A percentile compares a stretch with the other conserved stretches of the same genome.
phyloP scores from a whole-genome alignment of 2,888 invertebrate species.

The Conchocele bisecta region DNA sequence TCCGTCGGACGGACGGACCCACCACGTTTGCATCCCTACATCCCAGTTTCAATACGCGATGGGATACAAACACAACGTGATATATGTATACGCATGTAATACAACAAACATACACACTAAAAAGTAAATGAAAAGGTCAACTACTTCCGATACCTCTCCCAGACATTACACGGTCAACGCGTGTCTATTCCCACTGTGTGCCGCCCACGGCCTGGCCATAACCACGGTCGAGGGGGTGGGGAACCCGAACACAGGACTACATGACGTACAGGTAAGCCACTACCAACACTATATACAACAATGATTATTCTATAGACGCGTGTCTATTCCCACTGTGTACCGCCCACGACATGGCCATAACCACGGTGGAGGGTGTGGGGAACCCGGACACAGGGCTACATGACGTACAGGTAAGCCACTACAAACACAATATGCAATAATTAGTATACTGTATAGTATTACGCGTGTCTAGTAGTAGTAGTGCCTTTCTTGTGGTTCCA shows the following conservation, averaged over 20 bases:
- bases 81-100: no score
- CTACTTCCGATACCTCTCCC: background rate
- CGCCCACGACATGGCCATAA: slow-evolving; percentile 78
- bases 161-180: slow-evolving; percentile 70
- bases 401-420: no score
- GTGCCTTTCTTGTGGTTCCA: no score
- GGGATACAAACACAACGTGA: no score
- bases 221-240: slow-evolving; percentile 81
- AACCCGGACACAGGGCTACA: slow-evolving; percentile 74
- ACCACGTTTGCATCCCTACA: no score
- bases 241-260: slow-evolving; percentile 67
- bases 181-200: slow-evolving; percentile 73
- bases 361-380: slow-evolving; percentile 81
- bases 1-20: no score
- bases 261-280: slow-evolving; percentile 74
- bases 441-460: no score
- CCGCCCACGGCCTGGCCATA: slow-evolving; percentile 75
- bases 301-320: slow-evolving; percentile 77
- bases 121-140: no score
- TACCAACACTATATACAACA: slow-evolving; percentile 12
- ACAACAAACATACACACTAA: no score
- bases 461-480: no score
- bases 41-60: no score
- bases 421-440: no score
- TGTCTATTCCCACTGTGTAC: slow-evolving; percentile 78